Evolutionary conservation across 2,888 invertebrate genomes (phyloP).

Genomic region (Drosophila stalkeri): DNA sequence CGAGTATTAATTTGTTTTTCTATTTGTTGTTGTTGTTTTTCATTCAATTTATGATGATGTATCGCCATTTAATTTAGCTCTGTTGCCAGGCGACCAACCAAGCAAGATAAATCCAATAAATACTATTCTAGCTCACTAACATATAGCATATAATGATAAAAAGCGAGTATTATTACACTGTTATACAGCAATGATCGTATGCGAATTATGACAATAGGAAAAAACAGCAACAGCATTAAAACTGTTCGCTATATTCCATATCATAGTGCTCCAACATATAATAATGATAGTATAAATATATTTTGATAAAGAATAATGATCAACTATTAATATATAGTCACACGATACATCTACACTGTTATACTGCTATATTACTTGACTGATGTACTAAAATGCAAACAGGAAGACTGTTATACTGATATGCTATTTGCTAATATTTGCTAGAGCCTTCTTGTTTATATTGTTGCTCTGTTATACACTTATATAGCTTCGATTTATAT

Average conservation of each 20-base stretch:
- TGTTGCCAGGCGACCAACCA: conserved; percentile 13
- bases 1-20: neutral
- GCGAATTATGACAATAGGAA: neutral
- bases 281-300: too few relatives aligned
- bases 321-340: too few relatives aligned
- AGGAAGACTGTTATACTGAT: neutral
- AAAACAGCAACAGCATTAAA: neutral
- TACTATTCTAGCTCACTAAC: neutral
- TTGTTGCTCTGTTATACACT: neutral
- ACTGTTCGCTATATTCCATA: too few relatives aligned
- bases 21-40: neutral
- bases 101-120: conserved; percentile 3
- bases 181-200: neutral
- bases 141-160: conserved; percentile 1
- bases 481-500: neutral
- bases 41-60: conserved; percentile 5
- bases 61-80: neutral
- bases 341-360: too few relatives aligned
- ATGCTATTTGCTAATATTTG: neutral
- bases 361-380: too few relatives aligned
- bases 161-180: neutral
- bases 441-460: too few relatives aligned
- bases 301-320: too few relatives aligned
- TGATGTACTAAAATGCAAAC: neutral
- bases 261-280: too few relatives aligned